Evolutionary conservation across 1,140 invertebrate genomes (phyloP).

Genomic region (Bombus breviceps): DNA sequence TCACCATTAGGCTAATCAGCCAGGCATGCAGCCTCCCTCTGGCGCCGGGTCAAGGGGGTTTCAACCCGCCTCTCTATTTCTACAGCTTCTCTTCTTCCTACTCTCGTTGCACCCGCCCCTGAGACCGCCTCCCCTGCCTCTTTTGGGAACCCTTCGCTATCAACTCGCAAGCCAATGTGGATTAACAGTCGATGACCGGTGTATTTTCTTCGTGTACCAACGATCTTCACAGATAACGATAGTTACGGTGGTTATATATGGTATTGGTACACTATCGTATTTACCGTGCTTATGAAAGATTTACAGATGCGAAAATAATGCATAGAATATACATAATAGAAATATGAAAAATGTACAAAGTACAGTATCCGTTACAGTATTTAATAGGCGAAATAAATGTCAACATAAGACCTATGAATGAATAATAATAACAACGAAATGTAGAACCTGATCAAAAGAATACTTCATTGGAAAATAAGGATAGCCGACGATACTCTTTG

Average conservation of each 20-base stretch:
- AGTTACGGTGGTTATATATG: background rate
- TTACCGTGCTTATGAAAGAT: background rate
- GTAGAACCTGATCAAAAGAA: background rate
- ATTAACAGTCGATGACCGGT: constrained; percentile 36
- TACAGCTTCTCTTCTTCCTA: constrained; percentile 59
- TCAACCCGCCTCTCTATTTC: constrained; percentile 72
- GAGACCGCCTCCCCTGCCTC: constrained; percentile 24
- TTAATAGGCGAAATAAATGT: background rate
- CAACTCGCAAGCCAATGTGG: constrained; percentile 23
- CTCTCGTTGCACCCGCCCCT: constrained; percentile 31
- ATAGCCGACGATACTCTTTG: background rate
- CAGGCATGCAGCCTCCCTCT: constrained; percentile 74
- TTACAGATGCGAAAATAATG: background rate
- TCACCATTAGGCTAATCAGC: constrained; percentile 82
- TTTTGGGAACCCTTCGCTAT: constrained; percentile 26
- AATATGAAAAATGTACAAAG: background rate
- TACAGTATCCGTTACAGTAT: background rate
- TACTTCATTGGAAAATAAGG: background rate
- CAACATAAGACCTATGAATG: background rate
- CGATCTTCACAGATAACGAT: background rate
- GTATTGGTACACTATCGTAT: background rate
- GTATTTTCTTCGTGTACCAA: background rate
- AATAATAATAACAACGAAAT: background rate
- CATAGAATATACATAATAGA: no score
- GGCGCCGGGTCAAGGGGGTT: constrained; percentile 75